phyloP scores from a whole-genome alignment of 1,140 invertebrate genomes.

The Pteromalus puparum region DNA sequence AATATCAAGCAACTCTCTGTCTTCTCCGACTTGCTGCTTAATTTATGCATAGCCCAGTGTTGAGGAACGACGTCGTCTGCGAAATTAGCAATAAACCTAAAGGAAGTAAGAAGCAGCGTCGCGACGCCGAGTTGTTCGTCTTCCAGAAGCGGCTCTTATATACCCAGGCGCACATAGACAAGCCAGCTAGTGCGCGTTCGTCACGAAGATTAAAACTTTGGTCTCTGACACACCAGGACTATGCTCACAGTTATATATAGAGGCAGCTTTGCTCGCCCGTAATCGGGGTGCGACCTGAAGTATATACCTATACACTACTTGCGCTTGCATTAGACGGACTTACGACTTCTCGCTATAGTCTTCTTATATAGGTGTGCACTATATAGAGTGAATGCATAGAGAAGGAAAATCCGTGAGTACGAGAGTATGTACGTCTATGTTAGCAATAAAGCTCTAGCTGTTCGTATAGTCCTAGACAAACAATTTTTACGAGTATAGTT shows the following conservation, averaged over 20 bases:
- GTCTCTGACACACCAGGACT: neutral
- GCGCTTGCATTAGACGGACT: conserved; percentile 28
- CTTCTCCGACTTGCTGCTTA: conserved; percentile 20
- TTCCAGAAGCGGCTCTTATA: neutral
- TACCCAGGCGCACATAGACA: conserved; percentile 8
- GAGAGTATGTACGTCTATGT: neutral
- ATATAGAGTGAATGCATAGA: neutral
- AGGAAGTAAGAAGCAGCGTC: conserved; percentile 49
- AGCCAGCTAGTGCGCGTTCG: conserved; percentile 38
- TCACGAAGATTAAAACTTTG: conserved; percentile 52
- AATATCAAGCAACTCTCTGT: conserved; percentile 29
- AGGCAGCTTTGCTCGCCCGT: conserved; percentile 16
- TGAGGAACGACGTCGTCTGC: conserved; percentile 48
- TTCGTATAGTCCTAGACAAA: conserved; percentile 63
- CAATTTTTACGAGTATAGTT: conserved; percentile 66
- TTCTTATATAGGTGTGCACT: neutral
- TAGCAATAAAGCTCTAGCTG: conserved; percentile 51
- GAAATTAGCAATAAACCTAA: conserved; percentile 54
- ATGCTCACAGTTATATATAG: conserved; percentile 4
- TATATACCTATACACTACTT: neutral
- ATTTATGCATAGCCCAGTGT: conserved; percentile 52
- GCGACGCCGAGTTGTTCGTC: conserved; percentile 35
- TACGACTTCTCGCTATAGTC: conserved; percentile 18
- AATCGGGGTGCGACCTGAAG: conserved; percentile 16
- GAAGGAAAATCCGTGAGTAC: neutral